These are phyloP conservation scores for Drosophila mimetica DNA, from an alignment of 2,888 invertebrate genomes.

Conservation along the genomic window DNA sequence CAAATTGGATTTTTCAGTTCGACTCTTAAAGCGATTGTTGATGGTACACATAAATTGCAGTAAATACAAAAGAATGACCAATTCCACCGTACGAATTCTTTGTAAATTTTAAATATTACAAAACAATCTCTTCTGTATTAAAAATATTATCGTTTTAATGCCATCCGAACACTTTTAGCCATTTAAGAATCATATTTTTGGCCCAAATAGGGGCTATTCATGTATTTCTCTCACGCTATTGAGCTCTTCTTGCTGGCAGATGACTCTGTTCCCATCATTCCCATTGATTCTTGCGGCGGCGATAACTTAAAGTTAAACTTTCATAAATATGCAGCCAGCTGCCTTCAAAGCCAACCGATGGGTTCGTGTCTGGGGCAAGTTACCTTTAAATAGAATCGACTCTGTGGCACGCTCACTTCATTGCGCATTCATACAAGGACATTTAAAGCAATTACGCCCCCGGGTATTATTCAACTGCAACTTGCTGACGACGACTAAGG, in stretches of 20 bases:
- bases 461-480: slow-evolving; percentile 76
- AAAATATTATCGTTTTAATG: neutral
- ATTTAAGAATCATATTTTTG: neutral
- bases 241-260: neutral
- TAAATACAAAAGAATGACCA: neutral
- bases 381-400: slow-evolving; percentile 54
- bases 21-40: slow-evolving; percentile 29
- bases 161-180: too few relatives aligned
- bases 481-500: slow-evolving; percentile 67
- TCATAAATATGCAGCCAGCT: slow-evolving; percentile 1
- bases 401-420: slow-evolving; percentile 43
- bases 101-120: too few relatives aligned
- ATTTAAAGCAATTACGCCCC: slow-evolving; percentile 78
- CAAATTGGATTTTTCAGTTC: slow-evolving; percentile 36
- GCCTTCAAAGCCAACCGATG: neutral
- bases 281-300: slow-evolving; percentile 9
- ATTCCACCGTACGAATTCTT: too few relatives aligned
- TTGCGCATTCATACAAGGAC: slow-evolving; percentile 75
- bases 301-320: slow-evolving; percentile 28
- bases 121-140: too few relatives aligned
- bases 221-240: slow-evolving; percentile 12
- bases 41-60: slow-evolving; percentile 12
- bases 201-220: neutral
- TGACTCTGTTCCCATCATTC: slow-evolving; percentile 20
- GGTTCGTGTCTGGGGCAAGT: slow-evolving; percentile 35